A percentile compares a stretch with the other conserved stretches of the same genome.
Conservation (phyloP, 2,797 vertebrate genomes). For the Rallus crepitans region DNA sequence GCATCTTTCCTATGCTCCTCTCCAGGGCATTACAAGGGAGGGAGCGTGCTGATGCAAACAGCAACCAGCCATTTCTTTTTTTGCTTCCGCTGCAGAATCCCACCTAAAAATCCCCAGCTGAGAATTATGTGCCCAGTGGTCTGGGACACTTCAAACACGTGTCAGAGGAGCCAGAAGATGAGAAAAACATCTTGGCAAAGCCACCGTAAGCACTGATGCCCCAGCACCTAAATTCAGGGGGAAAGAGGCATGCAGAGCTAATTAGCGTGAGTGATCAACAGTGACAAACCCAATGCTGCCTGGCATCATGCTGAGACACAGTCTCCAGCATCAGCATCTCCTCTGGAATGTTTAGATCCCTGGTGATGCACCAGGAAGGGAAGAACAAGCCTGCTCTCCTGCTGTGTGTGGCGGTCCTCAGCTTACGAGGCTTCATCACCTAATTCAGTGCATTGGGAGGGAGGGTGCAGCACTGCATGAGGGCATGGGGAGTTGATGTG, state of each 20-base stretch:
- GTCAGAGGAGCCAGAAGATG: neutral
- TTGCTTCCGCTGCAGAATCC: neutral
- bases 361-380: neutral
- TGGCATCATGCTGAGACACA: neutral
- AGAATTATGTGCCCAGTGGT: neutral
- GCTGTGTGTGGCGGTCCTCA: neutral
- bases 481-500: neutral
- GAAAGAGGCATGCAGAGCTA: neutral
- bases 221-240: neutral
- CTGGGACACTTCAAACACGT: neutral
- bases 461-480: neutral
- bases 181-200: neutral
- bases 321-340: neutral
- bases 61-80: neutral
- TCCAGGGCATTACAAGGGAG: rapidly evolving
- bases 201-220: neutral
- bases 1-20: neutral
- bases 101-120: rapidly evolving
- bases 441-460: rapidly evolving
- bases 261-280: neutral
- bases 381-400: neutral
- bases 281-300: neutral
- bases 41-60: neutral
- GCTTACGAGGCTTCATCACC: neutral
- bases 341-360: neutral